phyloP scores from a whole-genome alignment of 2,113 vertebrate genomes.

The Otis tarda region DNA sequence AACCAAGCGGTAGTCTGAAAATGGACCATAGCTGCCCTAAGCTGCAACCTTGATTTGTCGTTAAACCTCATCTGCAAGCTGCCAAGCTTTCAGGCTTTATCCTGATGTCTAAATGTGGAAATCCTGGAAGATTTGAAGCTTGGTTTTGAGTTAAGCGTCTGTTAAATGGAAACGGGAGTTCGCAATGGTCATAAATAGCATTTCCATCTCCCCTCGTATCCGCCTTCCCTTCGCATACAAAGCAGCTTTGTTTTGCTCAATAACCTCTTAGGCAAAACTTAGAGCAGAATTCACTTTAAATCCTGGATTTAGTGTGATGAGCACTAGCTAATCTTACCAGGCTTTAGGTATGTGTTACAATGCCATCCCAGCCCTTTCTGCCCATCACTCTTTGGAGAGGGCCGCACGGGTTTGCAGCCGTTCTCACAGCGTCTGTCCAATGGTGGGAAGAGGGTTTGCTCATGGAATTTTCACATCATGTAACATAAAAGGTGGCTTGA shows the following conservation, averaged over 20 bases:
- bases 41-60: not conserved
- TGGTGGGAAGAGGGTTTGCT: not conserved
- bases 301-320: not conserved
- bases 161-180: not conserved
- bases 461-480: not conserved
- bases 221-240: not conserved
- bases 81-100: not conserved
- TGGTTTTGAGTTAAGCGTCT: not conserved
- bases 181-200: not conserved
- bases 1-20: not conserved
- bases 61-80: not conserved
- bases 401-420: not conserved
- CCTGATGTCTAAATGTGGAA: not conserved
- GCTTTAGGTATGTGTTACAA: not conserved
- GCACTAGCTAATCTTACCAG: not conserved
- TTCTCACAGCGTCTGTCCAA: not conserved
- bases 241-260: not conserved
- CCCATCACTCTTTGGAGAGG: not conserved
- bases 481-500: not conserved
- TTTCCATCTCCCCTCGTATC: not conserved
- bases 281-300: not conserved
- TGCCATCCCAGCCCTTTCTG: not conserved
- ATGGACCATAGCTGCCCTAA: not conserved
- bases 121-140: not conserved
- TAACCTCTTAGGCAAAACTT: not conserved